A percentile compares a stretch with the other conserved stretches of the same genome.
Conservation (phyloP, 2,888 invertebrate species). For the Deilephila porcellus region DNA sequence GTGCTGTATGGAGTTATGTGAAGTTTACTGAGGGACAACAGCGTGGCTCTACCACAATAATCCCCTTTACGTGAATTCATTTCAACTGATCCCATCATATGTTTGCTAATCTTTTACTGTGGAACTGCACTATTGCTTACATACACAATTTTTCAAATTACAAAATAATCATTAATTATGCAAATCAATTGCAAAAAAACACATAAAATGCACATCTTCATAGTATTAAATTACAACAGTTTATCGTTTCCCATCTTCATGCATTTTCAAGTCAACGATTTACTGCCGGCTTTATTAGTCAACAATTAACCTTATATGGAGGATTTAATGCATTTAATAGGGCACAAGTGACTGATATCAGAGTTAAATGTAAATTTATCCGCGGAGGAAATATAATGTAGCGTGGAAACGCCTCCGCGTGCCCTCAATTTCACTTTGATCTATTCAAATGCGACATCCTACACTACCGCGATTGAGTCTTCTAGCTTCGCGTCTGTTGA, state of each 20-base stretch:
- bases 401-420: conserved; percentile 55
- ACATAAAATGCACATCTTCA: not conserved
- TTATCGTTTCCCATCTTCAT: conserved; percentile 18
- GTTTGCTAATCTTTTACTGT: too few relatives aligned
- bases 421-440: conserved; percentile 67
- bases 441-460: conserved; percentile 52
- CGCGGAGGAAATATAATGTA: conserved; percentile 53
- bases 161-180: not conserved
- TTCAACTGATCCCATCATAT: too few relatives aligned
- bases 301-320: conserved; percentile 42
- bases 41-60: too few relatives aligned
- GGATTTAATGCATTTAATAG: conserved; percentile 46
- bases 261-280: conserved; percentile 29
- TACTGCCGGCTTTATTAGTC: conserved; percentile 18
- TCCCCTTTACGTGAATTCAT: too few relatives aligned
- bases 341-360: conserved; percentile 39
- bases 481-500: conserved; percentile 10
- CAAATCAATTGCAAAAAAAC: conserved; percentile 15
- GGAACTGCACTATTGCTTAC: too few relatives aligned
- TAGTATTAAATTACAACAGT: conserved; percentile 9
- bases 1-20: not conserved
- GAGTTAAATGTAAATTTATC: conserved; percentile 53
- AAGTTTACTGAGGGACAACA: not conserved
- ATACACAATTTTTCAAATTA: too few relatives aligned
- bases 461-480: conserved; percentile 39